phyloP scores from a whole-genome alignment of 2,797 vertebrate genomes.

The Ficedula albicollis region DNA sequence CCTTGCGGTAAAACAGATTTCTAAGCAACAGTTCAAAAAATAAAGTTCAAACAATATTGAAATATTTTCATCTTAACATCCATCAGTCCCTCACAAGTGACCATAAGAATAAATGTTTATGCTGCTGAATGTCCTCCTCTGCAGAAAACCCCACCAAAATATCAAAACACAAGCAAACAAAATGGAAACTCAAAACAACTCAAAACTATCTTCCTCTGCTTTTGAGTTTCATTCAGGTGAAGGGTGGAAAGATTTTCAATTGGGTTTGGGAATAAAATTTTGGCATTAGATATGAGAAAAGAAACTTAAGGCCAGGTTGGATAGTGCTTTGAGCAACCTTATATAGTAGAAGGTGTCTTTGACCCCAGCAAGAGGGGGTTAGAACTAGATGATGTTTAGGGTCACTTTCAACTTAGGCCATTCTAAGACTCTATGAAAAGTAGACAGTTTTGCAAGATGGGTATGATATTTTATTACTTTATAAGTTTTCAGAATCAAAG shows the following conservation, averaged over 20 bases:
- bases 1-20: not conserved
- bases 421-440: not conserved
- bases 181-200: not conserved
- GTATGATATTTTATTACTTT: not conserved
- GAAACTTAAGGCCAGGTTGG: not conserved
- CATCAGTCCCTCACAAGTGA: not conserved
- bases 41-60: not conserved
- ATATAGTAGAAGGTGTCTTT: not conserved
- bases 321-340: not conserved
- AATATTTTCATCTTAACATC: not conserved
- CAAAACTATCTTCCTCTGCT: not conserved
- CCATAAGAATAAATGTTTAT: not conserved
- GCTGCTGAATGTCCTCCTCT: accelerated
- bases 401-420: not conserved
- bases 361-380: accelerated
- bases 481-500: not conserved
- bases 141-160: not conserved
- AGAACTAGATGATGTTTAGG: not conserved
- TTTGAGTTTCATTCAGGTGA: not conserved
- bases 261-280: not conserved
- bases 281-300: not conserved
- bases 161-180: accelerated
- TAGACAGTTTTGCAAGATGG: not conserved
- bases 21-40: not conserved
- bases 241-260: not conserved